Evolutionary conservation across 2,888 invertebrate genomes (phyloP).

Genomic region (Thera britannica): DNA sequence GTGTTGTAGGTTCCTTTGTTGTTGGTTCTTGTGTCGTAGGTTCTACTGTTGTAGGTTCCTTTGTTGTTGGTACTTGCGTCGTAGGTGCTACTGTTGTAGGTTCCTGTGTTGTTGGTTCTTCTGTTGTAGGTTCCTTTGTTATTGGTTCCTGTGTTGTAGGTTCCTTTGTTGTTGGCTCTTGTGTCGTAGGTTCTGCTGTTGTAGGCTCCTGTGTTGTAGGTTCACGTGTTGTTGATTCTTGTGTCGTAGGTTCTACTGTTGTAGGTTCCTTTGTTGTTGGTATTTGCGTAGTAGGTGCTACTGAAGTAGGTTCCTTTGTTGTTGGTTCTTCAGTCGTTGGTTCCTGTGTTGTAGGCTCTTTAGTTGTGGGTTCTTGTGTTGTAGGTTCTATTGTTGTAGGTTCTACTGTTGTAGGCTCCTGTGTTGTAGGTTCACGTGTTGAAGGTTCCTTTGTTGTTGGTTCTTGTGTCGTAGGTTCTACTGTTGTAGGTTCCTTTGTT

Average conservation of each 20-base stretch:
- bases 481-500: slow-evolving; percentile 14
- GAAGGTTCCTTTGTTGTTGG: slow-evolving; percentile 14
- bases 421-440: slow-evolving; percentile 16
- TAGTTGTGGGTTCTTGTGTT: slow-evolving; percentile 16
- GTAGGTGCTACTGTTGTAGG: slow-evolving; percentile 9
- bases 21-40: slow-evolving; percentile 13
- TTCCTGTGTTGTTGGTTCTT: slow-evolving; percentile 6
- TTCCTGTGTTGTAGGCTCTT: slow-evolving; percentile 17
- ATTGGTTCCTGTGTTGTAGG: slow-evolving; percentile 6
- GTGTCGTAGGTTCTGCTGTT: slow-evolving; percentile 14
- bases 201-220: slow-evolving; percentile 19
- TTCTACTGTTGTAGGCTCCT: slow-evolving; percentile 5
- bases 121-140: slow-evolving; percentile 8
- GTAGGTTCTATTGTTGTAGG: slow-evolving; percentile 9
- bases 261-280: slow-evolving; percentile 10
- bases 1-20: slow-evolving; percentile 14
- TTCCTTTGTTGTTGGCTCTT: slow-evolving; percentile 11
- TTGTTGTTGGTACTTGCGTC: slow-evolving; percentile 8
- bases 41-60: slow-evolving; percentile 12
- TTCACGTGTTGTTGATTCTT: slow-evolving; percentile 14
- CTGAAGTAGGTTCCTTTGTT: slow-evolving; percentile 12
- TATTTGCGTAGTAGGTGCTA: too few relatives aligned
- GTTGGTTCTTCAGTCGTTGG: slow-evolving; percentile 11
- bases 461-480: slow-evolving; percentile 5
- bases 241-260: slow-evolving; percentile 17